Evolutionary conservation across 2,888 invertebrate species (phyloP).

Genomic region (Antheraea assamensis): DNA sequence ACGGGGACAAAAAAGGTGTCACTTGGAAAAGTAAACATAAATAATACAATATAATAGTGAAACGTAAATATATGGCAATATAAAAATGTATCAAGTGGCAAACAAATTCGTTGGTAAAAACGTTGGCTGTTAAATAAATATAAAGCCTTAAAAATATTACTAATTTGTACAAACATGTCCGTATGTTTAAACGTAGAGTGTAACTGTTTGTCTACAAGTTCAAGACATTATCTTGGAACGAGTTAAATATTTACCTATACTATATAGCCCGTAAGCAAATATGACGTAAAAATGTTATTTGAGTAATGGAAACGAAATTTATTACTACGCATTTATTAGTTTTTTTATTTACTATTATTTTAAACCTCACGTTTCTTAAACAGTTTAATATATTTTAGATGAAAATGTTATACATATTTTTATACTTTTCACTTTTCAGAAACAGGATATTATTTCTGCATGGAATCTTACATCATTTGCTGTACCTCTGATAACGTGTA

Average conservation of each 20-base stretch:
- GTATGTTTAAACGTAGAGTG: background rate
- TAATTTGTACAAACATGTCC: background rate
- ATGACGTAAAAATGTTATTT: background rate
- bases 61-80: no score
- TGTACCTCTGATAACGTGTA: no score
- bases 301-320: background rate
- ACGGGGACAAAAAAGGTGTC: no score
- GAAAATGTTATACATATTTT: no score
- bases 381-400: no score
- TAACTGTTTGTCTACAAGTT: constrained; percentile 1
- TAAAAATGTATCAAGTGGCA: background rate
- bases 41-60: no score
- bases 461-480: no score
- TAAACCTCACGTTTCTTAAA: no score
- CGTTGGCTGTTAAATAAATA: background rate
- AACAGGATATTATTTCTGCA: no score
- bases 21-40: no score
- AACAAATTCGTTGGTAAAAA: background rate
- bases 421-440: no score
- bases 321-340: background rate
- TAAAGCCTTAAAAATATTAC: background rate
- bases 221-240: constrained; percentile 7
- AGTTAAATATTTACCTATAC: background rate
- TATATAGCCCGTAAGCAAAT: background rate
- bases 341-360: background rate